phyloP scores from a whole-genome alignment of 1,140 invertebrate genomes.

The Drosophila nigromelanica region DNA sequence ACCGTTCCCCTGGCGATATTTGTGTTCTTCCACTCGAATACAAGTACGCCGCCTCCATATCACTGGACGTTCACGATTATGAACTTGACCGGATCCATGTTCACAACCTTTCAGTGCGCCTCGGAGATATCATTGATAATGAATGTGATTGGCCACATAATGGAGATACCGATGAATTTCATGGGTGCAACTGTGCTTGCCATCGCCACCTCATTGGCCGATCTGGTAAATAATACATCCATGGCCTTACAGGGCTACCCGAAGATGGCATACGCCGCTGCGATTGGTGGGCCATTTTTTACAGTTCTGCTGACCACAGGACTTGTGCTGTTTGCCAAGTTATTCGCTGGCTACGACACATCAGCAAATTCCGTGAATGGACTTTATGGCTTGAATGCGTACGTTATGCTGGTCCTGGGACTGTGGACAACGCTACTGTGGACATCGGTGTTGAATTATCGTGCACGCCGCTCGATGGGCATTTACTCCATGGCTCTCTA shows the following conservation, averaged over 20 bases:
- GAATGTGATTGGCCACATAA: not conserved
- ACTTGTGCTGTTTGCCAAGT: not conserved
- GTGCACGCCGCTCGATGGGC: not conserved
- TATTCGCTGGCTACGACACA: too few relatives aligned
- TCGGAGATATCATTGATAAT: not conserved
- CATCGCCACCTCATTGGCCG: not conserved
- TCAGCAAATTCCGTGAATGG: not conserved
- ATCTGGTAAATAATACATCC: not conserved
- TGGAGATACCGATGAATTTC: not conserved
- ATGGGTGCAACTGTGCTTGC: not conserved
- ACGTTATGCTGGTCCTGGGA: not conserved
- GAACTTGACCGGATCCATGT: not conserved
- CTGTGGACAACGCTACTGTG: not conserved
- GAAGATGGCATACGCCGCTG: not conserved
- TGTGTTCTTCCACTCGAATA: not conserved
- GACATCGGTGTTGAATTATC: not conserved
- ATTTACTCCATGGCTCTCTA: not conserved
- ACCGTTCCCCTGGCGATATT: not conserved
- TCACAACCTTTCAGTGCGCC: not conserved
- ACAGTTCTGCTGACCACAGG: not conserved
- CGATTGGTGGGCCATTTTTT: not conserved
- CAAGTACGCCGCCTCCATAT: not conserved
- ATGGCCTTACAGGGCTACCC: not conserved
- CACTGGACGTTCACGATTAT: not conserved
- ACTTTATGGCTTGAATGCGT: not conserved